Evolutionary conservation across 2,888 invertebrate species (phyloP).

Genomic region (Melipona beecheii): DNA sequence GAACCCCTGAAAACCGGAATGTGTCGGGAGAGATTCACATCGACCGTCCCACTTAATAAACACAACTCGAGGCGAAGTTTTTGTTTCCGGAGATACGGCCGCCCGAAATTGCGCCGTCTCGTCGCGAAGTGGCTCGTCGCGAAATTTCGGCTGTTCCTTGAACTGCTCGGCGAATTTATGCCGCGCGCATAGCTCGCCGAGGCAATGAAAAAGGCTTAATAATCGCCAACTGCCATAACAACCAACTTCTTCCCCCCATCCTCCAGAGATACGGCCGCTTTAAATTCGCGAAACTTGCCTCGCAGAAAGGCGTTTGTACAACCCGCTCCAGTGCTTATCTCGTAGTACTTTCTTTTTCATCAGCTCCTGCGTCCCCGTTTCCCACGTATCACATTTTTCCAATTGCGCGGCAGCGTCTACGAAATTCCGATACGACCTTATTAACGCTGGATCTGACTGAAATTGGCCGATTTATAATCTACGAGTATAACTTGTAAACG

Average conservation of each 20-base stretch:
- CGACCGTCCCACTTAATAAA: conserved; percentile 14
- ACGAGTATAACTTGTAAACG: too few relatives aligned
- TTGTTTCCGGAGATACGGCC: conserved; percentile 11
- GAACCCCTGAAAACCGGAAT: background rate
- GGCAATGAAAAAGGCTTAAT: conserved; percentile 7
- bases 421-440: too few relatives aligned
- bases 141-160: background rate
- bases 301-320: background rate
- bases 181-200: background rate
- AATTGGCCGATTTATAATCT: too few relatives aligned
- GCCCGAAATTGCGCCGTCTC: conserved; percentile 7
- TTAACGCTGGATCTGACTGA: too few relatives aligned
- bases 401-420: too few relatives aligned
- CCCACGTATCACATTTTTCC: too few relatives aligned
- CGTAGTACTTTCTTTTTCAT: too few relatives aligned
- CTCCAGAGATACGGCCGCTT: conserved; percentile 9
- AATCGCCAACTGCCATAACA: background rate
- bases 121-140: background rate
- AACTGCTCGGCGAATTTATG: conserved; percentile 7
- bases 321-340: background rate
- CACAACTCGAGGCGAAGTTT: conserved; percentile 21
- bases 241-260: background rate
- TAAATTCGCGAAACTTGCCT: background rate
- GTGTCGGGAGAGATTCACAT: conserved; percentile 15
- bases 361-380: background rate